Percentiles rank a stretch among this genome's conserved stretches.
These are phyloP conservation scores for Zaprionus camerounensis DNA, from an alignment of 1,140 invertebrate genomes.

Conservation along the genomic window DNA sequence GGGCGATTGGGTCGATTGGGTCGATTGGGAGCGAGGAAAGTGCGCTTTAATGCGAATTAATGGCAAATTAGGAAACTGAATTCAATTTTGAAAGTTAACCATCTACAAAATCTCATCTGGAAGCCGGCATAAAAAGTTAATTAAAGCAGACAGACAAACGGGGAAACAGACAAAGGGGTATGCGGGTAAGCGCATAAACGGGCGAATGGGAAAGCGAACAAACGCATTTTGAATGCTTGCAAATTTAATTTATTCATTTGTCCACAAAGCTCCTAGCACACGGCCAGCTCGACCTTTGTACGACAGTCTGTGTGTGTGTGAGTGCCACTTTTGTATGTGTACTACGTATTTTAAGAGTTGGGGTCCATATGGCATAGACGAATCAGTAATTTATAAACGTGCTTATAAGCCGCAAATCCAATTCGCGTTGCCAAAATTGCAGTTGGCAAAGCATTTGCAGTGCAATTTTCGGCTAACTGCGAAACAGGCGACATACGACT, in stretches of 20 bases:
- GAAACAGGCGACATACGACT: conserved; percentile 24
- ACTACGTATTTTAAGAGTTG: not conserved
- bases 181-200: not conserved
- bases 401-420: conserved; percentile 79
- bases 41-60: conserved; percentile 60
- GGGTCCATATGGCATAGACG: conserved; percentile 49
- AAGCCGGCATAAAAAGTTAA: conserved; percentile 45
- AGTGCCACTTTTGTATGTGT: not conserved
- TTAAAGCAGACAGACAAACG: conserved; percentile 50
- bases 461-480: conserved; percentile 39
- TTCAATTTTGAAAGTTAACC: conserved; percentile 52
- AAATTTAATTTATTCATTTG: conserved; percentile 78
- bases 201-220: conserved; percentile 4
- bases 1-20: not conserved
- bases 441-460: conserved; percentile 43
- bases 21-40: conserved; percentile 12
- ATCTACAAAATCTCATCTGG: conserved; percentile 30
- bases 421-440: conserved; percentile 74
- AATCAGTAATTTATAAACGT: conserved; percentile 81
- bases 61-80: conserved; percentile 44
- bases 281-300: conserved; percentile 11
- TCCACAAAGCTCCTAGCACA: conserved; percentile 46
- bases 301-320: not conserved
- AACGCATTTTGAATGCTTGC: conserved; percentile 54
- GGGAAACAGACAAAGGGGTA: conserved; percentile 27